Evolutionary conservation across 2,888 invertebrate genomes (phyloP).

Genomic region (Priocnemis perturbator): DNA sequence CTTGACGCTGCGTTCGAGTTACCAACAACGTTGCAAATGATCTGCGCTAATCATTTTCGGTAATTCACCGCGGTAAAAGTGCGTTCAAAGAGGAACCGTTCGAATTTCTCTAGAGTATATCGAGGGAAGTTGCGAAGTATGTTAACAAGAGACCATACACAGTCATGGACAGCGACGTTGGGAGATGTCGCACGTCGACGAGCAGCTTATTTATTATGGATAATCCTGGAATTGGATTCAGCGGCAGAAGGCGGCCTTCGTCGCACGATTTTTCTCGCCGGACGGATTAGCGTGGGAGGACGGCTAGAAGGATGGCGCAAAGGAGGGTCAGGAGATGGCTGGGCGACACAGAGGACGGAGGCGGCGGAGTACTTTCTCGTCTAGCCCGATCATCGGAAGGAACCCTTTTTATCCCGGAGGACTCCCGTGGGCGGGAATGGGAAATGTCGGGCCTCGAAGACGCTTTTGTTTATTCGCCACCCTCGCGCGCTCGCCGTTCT

Average conservation of each 20-base stretch:
- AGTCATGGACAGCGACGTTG: not conserved
- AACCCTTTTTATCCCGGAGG: constrained; percentile 44
- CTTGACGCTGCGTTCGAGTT: too few relatives aligned
- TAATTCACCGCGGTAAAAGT: too few relatives aligned
- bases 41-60: too few relatives aligned
- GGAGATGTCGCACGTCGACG: not conserved
- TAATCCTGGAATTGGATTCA: constrained; percentile 60
- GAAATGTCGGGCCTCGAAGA: constrained; percentile 21
- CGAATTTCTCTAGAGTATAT: too few relatives aligned
- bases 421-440: constrained; percentile 7
- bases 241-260: constrained; percentile 18
- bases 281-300: constrained; percentile 21
- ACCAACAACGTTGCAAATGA: too few relatives aligned
- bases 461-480: constrained; percentile 40
- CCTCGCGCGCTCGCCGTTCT: not conserved
- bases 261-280: constrained; percentile 7
- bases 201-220: constrained; percentile 59
- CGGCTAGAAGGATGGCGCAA: constrained; percentile 10
- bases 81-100: too few relatives aligned
- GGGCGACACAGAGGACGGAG: constrained; percentile 1
- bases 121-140: too few relatives aligned
- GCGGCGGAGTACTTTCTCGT: constrained; percentile 29
- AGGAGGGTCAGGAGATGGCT: not conserved
- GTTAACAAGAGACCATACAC: not conserved
- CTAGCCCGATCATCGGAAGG: constrained; percentile 31